phyloP scores from a whole-genome alignment of 1,140 invertebrate species.

The Polypedilum vanderplanki region DNA sequence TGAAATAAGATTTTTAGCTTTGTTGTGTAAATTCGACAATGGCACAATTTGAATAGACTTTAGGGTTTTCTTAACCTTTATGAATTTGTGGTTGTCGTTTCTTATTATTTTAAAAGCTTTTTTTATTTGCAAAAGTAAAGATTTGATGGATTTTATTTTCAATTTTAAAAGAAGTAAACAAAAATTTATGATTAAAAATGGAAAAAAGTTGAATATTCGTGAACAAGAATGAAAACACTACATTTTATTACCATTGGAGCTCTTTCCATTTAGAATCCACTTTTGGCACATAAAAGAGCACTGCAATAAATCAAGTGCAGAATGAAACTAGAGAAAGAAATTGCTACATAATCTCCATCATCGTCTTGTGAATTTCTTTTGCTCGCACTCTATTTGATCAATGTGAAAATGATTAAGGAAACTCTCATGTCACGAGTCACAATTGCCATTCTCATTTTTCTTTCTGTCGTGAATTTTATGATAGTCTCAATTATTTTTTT shows the following conservation, averaged over 20 bases:
- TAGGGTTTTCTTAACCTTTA: no score
- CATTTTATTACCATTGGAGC: constrained; percentile 11
- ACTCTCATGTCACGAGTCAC: neutral
- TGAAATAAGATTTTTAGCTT: no score
- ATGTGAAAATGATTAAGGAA: constrained; percentile 6
- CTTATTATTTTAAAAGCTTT: neutral
- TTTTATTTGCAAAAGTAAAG: no score
- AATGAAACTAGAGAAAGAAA: neutral
- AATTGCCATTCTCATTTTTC: no score
- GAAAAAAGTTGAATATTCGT: neutral
- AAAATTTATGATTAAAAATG: neutral
- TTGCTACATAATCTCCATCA: constrained; percentile 4
- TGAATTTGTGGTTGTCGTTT: no score
- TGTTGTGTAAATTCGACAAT: no score
- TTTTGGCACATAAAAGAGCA: constrained; percentile 5
- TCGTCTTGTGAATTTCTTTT: neutral
- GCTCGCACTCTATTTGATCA: neutral
- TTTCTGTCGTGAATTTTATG: no score
- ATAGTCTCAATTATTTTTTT: no score
- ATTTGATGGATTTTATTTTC: neutral
- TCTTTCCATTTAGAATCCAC: neutral
- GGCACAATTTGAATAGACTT: no score
- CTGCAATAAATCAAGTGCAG: constrained; percentile 12
- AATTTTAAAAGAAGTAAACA: neutral
- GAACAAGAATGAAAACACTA: neutral